A percentile compares a stretch with the other conserved stretches of the same genome.
Evolutionary conservation across 37 sponge, comb jelly and placozoan genomes (phyloP).

Genomic region (Tethya wilhelma): DNA sequence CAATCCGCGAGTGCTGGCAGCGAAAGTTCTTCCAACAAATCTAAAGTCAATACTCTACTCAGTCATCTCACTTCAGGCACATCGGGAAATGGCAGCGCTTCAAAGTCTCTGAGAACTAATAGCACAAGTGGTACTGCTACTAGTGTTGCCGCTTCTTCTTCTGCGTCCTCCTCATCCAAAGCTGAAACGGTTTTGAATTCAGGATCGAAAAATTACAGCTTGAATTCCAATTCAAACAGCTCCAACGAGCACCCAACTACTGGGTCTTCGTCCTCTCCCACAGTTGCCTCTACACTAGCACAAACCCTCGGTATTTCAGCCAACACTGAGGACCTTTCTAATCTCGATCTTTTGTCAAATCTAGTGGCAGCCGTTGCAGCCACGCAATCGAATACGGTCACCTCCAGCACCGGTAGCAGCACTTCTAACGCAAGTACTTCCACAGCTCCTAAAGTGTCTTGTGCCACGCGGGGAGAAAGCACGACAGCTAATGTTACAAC

Average conservation of each 20-base stretch:
- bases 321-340: constrained; percentile 46
- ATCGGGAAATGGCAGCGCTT: not conserved
- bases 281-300: not conserved
- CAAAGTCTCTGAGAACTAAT: not conserved
- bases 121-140: not conserved
- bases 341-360: constrained; percentile 65
- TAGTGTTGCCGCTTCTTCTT: not conserved
- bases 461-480: no score
- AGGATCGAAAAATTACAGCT: not conserved
- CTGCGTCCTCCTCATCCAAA: not conserved
- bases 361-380: constrained; percentile 53
- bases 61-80: constrained; percentile 38
- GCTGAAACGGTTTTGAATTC: not conserved
- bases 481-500: no score
- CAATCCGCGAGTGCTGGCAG: not conserved
- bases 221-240: not conserved
- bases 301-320: not conserved
- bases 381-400: not conserved
- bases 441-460: not conserved
- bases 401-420: not conserved
- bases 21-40: not conserved
- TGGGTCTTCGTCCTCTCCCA: not conserved
- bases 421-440: not conserved
- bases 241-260: not conserved
- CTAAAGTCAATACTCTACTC: constrained; percentile 22